Evolutionary conservation across 2,888 invertebrate species (phyloP).

Genomic region (Archips xylosteana): DNA sequence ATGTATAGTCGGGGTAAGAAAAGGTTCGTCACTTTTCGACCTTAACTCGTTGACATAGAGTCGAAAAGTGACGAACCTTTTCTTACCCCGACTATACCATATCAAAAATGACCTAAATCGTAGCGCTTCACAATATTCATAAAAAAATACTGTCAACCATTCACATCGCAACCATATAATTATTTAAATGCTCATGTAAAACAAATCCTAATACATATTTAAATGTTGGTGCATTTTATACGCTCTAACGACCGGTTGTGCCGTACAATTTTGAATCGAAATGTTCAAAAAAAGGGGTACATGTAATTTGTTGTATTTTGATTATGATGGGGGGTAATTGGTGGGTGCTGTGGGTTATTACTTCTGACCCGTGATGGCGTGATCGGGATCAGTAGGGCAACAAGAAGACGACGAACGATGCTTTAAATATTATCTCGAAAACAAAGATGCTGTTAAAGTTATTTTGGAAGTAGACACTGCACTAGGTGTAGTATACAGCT

Average conservation of each 20-base stretch:
- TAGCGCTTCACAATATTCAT: conserved; percentile 10
- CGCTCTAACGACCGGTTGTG: conserved; percentile 60
- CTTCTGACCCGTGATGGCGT: conserved; percentile 59
- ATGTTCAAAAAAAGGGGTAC: conserved; percentile 57
- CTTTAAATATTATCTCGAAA: conserved; percentile 10
- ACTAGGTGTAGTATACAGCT: too few relatives aligned
- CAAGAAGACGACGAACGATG: conserved; percentile 11
- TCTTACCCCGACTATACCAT: too few relatives aligned
- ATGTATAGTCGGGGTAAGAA: too few relatives aligned
- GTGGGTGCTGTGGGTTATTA: conserved; percentile 67
- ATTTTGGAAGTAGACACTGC: not conserved
- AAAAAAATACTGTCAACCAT: conserved; percentile 50
- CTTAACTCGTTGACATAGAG: too few relatives aligned
- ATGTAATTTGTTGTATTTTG: conserved; percentile 79
- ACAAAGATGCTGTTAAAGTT: not conserved
- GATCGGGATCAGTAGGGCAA: conserved; percentile 38
- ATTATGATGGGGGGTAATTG: conserved; percentile 77
- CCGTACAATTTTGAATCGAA: conserved; percentile 53
- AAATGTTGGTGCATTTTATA: conserved; percentile 69
- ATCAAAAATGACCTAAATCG: not conserved
- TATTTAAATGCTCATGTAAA: conserved; percentile 66
- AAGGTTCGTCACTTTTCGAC: too few relatives aligned
- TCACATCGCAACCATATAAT: conserved; percentile 66
- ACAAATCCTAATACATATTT: conserved; percentile 79
- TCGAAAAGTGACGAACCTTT: too few relatives aligned